These are phyloP conservation scores for Nemurella pictetii DNA, from an alignment of 2,888 invertebrate species.

Conservation along the genomic window DNA sequence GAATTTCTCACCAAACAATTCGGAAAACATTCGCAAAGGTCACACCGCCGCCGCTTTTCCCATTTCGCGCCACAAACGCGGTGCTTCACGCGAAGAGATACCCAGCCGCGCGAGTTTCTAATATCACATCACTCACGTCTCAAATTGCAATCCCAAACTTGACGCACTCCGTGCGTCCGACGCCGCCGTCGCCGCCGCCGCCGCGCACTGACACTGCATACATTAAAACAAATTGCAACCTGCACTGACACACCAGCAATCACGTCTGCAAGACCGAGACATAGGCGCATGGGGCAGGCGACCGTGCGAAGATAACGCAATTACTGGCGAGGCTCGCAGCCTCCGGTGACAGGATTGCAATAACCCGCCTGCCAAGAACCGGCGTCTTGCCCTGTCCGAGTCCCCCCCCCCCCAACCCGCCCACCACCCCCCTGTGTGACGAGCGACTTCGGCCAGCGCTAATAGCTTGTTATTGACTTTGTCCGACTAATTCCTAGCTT, in stretches of 20 bases:
- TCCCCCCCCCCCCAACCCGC: background rate
- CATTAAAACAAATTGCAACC: background rate
- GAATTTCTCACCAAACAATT: background rate
- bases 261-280: no score
- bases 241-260: no score
- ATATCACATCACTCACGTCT: background rate
- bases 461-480: conserved; percentile 15
- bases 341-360: conserved; percentile 25
- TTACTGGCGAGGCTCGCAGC: conserved; percentile 2
- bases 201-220: no score
- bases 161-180: background rate
- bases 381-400: background rate
- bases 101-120: background rate
- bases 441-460: background rate
- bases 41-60: background rate
- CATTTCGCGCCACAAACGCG: background rate
- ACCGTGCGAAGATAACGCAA: conserved; percentile 18
- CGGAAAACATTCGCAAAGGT: background rate
- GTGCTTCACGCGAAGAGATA: background rate
- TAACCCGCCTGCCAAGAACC: conserved; percentile 5
- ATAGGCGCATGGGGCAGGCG: no score
- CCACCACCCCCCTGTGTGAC: background rate
- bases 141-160: background rate
- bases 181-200: no score
- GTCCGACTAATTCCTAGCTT: background rate